Evolutionary conservation across 2,113 vertebrate genomes (phyloP).

Genomic region (Gorsachius goisagi): DNA sequence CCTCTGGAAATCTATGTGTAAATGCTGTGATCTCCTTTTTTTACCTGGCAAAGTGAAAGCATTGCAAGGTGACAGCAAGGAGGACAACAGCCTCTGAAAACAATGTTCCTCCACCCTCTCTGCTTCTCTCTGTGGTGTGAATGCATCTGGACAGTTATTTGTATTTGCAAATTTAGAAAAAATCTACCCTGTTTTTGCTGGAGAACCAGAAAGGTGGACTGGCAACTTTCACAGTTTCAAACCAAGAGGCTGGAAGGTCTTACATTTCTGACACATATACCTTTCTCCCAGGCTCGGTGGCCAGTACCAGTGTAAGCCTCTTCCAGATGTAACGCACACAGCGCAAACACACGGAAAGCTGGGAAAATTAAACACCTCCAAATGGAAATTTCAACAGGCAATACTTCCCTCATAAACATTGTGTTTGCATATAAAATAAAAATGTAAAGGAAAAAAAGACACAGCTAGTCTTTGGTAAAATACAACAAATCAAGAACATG

Average conservation of each 20-base stretch:
- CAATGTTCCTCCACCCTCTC: not conserved
- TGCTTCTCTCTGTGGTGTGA: not conserved
- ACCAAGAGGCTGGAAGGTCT: rapidly evolving
- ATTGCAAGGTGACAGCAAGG: not conserved
- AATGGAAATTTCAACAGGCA: not conserved
- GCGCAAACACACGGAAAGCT: not conserved
- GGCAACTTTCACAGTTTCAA: not conserved
- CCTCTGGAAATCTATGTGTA: not conserved
- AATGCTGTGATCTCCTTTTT: not conserved
- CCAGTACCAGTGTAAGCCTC: not conserved
- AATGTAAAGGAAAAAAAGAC: not conserved
- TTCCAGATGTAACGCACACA: not conserved
- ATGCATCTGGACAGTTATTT: not conserved
- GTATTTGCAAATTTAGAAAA: not conserved
- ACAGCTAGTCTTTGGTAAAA: not conserved
- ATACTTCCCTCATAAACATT: not conserved
- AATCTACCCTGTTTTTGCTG: not conserved
- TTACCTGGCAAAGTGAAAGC: not conserved
- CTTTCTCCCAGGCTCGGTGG: not conserved
- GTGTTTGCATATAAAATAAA: not conserved
- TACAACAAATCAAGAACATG: not conserved
- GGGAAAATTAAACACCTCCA: not conserved
- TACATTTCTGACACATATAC: not conserved
- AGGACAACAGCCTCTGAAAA: not conserved
- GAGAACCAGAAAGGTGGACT: not conserved